Evolutionary conservation across 2,113 vertebrate species (phyloP).

Genomic region (Lampris incognitus): DNA sequence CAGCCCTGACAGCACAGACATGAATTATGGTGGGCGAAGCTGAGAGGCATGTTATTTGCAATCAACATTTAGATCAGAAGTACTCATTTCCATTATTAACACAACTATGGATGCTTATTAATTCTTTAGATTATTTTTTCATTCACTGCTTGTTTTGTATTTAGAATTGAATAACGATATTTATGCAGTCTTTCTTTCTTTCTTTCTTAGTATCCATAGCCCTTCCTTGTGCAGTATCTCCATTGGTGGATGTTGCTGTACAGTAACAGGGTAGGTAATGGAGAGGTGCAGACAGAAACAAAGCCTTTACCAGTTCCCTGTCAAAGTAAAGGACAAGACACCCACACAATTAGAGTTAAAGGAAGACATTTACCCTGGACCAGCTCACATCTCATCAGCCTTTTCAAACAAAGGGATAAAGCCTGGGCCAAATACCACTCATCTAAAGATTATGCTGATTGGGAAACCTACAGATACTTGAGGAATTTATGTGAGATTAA

Average conservation of each 20-base stretch:
- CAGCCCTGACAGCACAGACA: neutral
- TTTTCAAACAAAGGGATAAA: too few species aligned
- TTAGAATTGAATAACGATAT: neutral
- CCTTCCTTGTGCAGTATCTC: neutral
- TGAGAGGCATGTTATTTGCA: neutral
- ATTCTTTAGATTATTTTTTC: too few species aligned
- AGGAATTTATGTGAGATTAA: too few species aligned
- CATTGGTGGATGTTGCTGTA: neutral
- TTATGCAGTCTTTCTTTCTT: neutral
- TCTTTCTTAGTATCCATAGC: neutral
- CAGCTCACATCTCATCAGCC: too few species aligned
- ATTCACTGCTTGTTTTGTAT: too few species aligned
- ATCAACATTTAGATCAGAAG: neutral
- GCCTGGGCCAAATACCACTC: too few species aligned
- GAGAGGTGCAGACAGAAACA: constrained; percentile 13
- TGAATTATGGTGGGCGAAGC: neutral
- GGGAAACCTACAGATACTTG: too few species aligned
- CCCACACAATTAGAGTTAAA: neutral
- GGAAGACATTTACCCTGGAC: too few species aligned
- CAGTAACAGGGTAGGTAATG: neutral
- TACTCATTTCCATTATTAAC: too few species aligned
- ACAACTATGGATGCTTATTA: too few species aligned
- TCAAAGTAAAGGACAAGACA: constrained; percentile 52
- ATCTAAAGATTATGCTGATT: too few species aligned
- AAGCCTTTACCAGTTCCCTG: constrained; percentile 2